Base-by-base conservation (phyloP, 2,888 invertebrate genomes). In the Stenotaenia linearis region DNA sequence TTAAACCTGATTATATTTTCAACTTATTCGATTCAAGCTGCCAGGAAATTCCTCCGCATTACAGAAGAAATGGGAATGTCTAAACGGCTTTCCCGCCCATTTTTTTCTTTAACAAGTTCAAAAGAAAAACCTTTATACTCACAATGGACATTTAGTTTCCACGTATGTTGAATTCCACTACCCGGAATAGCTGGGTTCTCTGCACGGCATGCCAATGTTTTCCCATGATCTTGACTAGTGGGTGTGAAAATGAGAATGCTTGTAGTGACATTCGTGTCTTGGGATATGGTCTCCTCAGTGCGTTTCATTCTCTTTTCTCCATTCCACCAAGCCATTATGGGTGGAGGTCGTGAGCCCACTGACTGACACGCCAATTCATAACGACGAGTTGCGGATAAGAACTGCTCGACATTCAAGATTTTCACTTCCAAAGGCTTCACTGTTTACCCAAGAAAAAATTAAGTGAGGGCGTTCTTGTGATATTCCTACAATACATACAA, bases 301-400 rank as follows among this genome's bases (percentile, higher is more conserved):
- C 80, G 78, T 80, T 91, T 90, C 86, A 95, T 92, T 84, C 90
- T 90, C 82, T 91, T 89, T 86, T 92, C 92, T 85, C 94, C 93
- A 88, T 94, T 90, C 90, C 91, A 93, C 96, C 96, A 96, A 0
- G 92, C 91, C 81, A 96, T 91, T 84, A 91, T 90, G 0, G 95
- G 94, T 0, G 95, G 92, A 0, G 96, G 95, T 81, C 94, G 88
- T 3, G 96, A 94, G 0, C 96, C 96, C 76, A 91, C 90, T 0
- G 93, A 91, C 85, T 92, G 91, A 85, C 96, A 96, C 50, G 91
- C 92, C 82, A 96, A 89, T 84, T 93, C 92, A 82, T 94, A 93
- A 84, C 91, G 91, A 84, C 93, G 90, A 81, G 92, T 93, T 0
- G 95, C 94, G 40, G 95, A 93, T 81, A 96, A 0, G 95, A 94